phyloP scores from a whole-genome alignment of 2,888 invertebrate genomes.

The Rotaria socialis region DNA sequence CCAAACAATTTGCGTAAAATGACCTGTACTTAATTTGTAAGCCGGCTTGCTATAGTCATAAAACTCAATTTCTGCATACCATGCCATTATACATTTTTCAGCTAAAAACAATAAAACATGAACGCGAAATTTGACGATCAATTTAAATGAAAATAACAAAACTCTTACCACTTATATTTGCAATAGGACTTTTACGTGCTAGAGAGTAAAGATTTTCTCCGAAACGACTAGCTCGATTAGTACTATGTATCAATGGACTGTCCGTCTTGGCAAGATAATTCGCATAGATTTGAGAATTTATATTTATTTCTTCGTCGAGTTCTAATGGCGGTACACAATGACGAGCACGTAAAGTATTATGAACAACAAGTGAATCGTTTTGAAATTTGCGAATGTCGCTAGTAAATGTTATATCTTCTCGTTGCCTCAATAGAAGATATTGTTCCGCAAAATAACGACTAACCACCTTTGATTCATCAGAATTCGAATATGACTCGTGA shows the following conservation, averaged over 20 bases:
- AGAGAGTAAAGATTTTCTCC: not conserved
- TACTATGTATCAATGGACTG: not conserved
- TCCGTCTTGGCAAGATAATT: not conserved
- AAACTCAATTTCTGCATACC: not conserved
- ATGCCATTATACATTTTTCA: not conserved
- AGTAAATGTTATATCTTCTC: not conserved
- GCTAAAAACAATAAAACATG: not conserved
- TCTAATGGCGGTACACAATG: conserved; percentile 11
- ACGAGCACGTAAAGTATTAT: not conserved
- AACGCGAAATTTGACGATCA: not conserved
- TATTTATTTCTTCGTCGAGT: not conserved
- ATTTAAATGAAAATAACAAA: not conserved
- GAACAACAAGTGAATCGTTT: not conserved
- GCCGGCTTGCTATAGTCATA: not conserved
- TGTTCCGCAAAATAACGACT: not conserved
- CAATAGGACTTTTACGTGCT: not conserved
- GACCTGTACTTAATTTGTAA: not conserved
- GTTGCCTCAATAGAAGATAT: not conserved
- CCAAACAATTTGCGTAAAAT: conserved; percentile 27
- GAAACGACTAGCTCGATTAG: not conserved
- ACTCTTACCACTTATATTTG: not conserved
- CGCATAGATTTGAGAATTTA: not conserved
- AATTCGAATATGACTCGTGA: not conserved
- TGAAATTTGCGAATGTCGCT: not conserved
- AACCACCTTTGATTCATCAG: not conserved